A percentile compares a stretch with the other conserved stretches of the same genome.
These are phyloP conservation scores for Scotopteryx bipunctaria DNA, from an alignment of 2,888 invertebrate species.

Conservation along the genomic window DNA sequence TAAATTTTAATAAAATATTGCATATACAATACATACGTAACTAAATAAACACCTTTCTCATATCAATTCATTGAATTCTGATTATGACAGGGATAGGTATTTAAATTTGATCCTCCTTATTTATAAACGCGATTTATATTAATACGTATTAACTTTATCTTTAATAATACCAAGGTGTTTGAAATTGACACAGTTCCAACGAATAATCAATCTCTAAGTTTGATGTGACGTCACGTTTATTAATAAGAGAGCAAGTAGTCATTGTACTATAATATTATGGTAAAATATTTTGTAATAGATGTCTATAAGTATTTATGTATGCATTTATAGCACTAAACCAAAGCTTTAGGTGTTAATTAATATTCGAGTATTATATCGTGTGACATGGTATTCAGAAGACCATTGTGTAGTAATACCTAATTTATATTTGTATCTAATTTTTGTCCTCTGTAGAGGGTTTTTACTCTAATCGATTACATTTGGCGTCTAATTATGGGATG, in stretches of 20 bases:
- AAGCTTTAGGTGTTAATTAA: slow-evolving; percentile 30
- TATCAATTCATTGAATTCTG: slow-evolving; percentile 25
- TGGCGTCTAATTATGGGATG: slow-evolving; percentile 17
- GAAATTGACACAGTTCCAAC: too few relatives aligned
- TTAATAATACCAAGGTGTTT: too few relatives aligned
- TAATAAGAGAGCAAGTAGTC: slow-evolving; percentile 11
- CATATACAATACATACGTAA: slow-evolving; percentile 4
- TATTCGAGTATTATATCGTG: slow-evolving; percentile 22
- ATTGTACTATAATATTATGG: slow-evolving; percentile 6
- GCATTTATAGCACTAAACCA: slow-evolving; percentile 27
- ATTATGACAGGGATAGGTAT: slow-evolving; percentile 25
- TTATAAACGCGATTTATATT: slow-evolving; percentile 9
- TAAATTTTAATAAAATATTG: slow-evolving; percentile 19
- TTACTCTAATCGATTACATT: slow-evolving; percentile 20
- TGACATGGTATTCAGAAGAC: slow-evolving; percentile 24
- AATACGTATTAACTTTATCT: too few relatives aligned
- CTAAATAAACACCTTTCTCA: slow-evolving; percentile 23
- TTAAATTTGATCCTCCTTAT: slow-evolving; percentile 6
- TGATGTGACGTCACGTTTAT: slow-evolving; percentile 15
- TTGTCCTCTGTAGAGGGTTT: slow-evolving; percentile 27
- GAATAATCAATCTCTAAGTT: not conserved
- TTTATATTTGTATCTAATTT: slow-evolving; percentile 27
- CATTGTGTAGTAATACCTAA: slow-evolving; percentile 16
- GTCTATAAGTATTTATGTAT: slow-evolving; percentile 23
- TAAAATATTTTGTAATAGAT: slow-evolving; percentile 16